phyloP scores from a whole-genome alignment of 2,888 invertebrate species.

The Acheta domesticus region DNA sequence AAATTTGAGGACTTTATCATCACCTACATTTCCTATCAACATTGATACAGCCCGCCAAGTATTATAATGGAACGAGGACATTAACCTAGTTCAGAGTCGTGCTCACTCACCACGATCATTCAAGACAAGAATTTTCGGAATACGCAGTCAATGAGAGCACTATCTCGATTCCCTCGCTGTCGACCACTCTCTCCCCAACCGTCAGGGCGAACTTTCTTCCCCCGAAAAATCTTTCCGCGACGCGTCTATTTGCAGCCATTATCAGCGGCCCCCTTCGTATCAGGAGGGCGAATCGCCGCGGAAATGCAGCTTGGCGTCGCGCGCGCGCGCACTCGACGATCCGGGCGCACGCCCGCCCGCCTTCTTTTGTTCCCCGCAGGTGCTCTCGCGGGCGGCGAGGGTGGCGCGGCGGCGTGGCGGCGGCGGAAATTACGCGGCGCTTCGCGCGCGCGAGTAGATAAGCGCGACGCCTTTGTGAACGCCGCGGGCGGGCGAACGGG shows the following conservation, averaged over 20 bases:
- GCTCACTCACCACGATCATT: no score
- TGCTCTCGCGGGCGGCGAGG: neutral
- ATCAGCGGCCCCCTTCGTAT: neutral
- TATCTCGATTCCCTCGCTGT: no score
- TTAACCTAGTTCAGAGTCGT: no score
- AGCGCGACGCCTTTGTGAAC: slow-evolving; percentile 18
- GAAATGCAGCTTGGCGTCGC: neutral
- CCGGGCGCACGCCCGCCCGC: neutral
- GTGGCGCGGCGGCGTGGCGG: neutral
- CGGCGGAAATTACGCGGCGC: neutral
- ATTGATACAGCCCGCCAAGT: no score
- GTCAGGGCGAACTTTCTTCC: no score
- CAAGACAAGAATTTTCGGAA: no score
- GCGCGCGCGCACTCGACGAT: neutral
- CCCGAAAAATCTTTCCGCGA: neutral
- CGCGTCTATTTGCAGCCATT: slow-evolving; percentile 18
- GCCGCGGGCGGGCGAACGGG: neutral
- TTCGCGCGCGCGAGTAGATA: slow-evolving; percentile 6
- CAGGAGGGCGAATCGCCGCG: neutral
- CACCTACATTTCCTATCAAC: no score
- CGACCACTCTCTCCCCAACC: no score
- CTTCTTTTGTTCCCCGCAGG: slow-evolving; percentile 12
- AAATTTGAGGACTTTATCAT: no score
- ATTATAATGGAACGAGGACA: no score
- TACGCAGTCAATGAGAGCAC: no score